Evolutionary conservation across 1,140 invertebrate genomes (phyloP), one percentile per base, ranked within the genome.

Genomic region (Druon quercuslanigerum): DNA sequence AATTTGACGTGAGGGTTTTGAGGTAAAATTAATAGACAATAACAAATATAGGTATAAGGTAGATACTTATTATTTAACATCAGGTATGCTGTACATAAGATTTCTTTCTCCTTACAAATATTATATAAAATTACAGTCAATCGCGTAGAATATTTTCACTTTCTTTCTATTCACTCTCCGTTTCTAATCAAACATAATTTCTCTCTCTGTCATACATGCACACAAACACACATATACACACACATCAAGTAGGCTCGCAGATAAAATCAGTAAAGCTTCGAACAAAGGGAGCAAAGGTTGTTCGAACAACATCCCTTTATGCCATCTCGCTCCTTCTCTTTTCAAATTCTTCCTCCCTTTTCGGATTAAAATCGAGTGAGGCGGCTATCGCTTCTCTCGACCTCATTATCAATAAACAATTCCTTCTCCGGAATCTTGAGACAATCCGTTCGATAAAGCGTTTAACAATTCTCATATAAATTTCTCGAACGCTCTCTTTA

Each of bases 71-170:
- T 89, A 89, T 90, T 90, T 90, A 88, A 88, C 88, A 87, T 90
- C 88, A 89, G 89, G 88, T 89, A 89, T 89, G 83, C 88, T 90
- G 90, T 90, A 91, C 89, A 90, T 90, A 90, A 89, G 87, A 89
- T 90, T 88, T 86, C 83, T 82, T 89, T 89, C 89, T 86, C 86
- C 88, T 91, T 91, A 91, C 88, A 91, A 91, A 91, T 90, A 90
- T 89, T 88, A 89, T 91, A 91, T 91, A 91, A 91, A 91, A 91
- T 91, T 91, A 91, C 90, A 90, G 86, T 90, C 90, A 87, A 88
- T 89, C 87, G 81, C 86, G 85, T 85, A 90, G 86, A 89, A 84
- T 86, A 84, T 82, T 82, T 74, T 72, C 82, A 83, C 79, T 81
- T 80, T 85, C 79, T 83, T 79, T 83, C 77, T 78, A 84, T 82